These are phyloP conservation scores for Hirtodrosophila trivittata DNA, from an alignment of 2,888 invertebrate genomes.

Conservation along the genomic window DNA sequence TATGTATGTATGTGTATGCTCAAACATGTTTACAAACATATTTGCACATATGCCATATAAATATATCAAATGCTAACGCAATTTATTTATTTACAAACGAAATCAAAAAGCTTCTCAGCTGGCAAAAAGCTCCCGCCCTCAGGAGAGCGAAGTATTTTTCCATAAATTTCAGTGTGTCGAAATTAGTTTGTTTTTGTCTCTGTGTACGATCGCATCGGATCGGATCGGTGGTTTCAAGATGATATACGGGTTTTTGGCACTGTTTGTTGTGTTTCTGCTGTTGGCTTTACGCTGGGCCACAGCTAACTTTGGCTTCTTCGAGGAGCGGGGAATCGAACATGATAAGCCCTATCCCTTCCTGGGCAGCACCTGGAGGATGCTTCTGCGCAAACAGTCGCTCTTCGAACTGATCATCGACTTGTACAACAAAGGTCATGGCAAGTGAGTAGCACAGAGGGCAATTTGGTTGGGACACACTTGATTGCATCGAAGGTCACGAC, in stretches of 20 bases:
- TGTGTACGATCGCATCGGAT: too few relatives aligned
- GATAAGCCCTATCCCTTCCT: conserved; percentile 15
- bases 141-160: too few relatives aligned
- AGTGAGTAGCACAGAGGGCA: too few relatives aligned
- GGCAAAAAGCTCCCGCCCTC: too few relatives aligned
- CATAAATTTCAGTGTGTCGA: too few relatives aligned
- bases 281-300: conserved; percentile 67
- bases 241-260: conserved; percentile 4
- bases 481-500: too few relatives aligned
- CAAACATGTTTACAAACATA: too few relatives aligned
- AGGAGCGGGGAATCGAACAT: conserved; percentile 60
- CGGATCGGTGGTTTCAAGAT: too few relatives aligned
- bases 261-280: conserved; percentile 26
- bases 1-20: too few relatives aligned
- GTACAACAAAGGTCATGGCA: neutral
- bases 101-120: neutral
- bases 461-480: too few relatives aligned
- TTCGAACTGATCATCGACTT: conserved; percentile 1
- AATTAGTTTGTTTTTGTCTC: too few relatives aligned
- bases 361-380: conserved; percentile 11
- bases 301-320: conserved; percentile 57
- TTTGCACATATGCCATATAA: too few relatives aligned
- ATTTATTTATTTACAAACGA: neutral
- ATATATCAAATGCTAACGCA: conserved; percentile 1
- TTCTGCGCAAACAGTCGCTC: neutral